phyloP scores from a whole-genome alignment of 2,888 invertebrate genomes.

The Ectobius pallidus region DNA sequence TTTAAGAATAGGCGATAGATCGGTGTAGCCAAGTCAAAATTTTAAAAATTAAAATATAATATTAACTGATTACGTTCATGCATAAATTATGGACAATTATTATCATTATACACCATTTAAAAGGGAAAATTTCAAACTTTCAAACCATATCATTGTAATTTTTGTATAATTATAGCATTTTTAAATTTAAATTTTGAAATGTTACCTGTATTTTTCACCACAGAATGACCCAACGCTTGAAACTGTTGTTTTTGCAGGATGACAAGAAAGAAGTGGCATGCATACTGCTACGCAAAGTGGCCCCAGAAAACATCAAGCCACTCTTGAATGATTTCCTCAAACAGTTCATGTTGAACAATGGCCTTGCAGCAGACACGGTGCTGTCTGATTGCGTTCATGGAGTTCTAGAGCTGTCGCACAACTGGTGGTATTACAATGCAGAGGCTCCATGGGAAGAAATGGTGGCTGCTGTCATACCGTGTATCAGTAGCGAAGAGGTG shows the following conservation, averaged over 20 bases:
- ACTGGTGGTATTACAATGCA: conserved; percentile 51
- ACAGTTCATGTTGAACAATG: conserved; percentile 54
- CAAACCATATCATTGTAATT: too few species aligned
- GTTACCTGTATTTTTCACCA: too few species aligned
- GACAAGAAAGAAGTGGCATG: conserved; percentile 33
- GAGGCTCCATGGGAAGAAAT: conserved; percentile 53
- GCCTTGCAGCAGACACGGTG: conserved; percentile 55
- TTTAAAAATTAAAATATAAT: too few species aligned
- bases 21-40: too few species aligned
- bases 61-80: too few species aligned
- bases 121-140: too few species aligned
- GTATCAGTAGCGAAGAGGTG: conserved; percentile 46
- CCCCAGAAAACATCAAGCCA: not conserved
- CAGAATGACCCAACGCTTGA: not conserved
- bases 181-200: not conserved
- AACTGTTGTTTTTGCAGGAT: not conserved
- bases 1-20: too few species aligned
- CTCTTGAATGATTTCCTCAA: conserved; percentile 52
- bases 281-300: conserved; percentile 18
- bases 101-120: too few species aligned
- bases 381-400: conserved; percentile 54
- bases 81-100: too few species aligned
- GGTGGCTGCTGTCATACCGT: conserved; percentile 49
- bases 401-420: conserved; percentile 48
- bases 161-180: not conserved